These are phyloP conservation scores for Polylopha cassiicola DNA, from an alignment of 2,888 invertebrate species.

Conservation along the genomic window DNA sequence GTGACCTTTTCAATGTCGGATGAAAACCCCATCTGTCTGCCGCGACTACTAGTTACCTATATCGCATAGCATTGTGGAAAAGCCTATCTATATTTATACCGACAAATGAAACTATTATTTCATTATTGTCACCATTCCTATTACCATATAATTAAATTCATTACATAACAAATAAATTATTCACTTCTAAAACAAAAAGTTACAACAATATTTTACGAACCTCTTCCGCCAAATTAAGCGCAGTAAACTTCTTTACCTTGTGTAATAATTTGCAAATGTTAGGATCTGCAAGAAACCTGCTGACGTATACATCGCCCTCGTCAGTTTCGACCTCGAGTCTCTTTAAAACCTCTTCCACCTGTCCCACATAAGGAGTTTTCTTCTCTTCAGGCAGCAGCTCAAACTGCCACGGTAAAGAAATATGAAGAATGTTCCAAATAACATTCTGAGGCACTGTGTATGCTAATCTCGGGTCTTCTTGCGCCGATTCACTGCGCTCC, in stretches of 20 bases:
- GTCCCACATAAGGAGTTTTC: conserved; percentile 44
- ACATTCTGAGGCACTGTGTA: conserved; percentile 56
- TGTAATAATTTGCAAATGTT: conserved; percentile 53
- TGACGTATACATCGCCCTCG: conserved; percentile 57
- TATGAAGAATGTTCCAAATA: conserved; percentile 60
- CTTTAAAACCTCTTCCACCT: conserved; percentile 43
- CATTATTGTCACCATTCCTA: too few species aligned
- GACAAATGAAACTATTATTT: too few species aligned
- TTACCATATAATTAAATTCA: too few species aligned
- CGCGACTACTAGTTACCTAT: too few species aligned
- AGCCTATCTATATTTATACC: too few species aligned
- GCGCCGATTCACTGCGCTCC: conserved; percentile 41
- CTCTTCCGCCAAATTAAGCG: conserved; percentile 47
- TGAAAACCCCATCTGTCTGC: too few species aligned
- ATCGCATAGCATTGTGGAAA: too few species aligned
- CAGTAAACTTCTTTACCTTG: conserved; percentile 58
- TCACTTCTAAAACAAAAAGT: too few species aligned
- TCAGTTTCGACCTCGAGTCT: conserved; percentile 53
- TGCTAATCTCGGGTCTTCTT: conserved; percentile 43
- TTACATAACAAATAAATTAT: too few species aligned
- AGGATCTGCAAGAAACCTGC: conserved; percentile 53
- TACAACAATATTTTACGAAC: conserved; percentile 37
- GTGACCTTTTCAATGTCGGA: too few species aligned
- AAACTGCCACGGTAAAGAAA: conserved; percentile 66
- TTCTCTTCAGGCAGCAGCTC: conserved; percentile 46